Conservation (phyloP, 2,113 vertebrate species). For the Cyprinodon tularosa region DNA sequence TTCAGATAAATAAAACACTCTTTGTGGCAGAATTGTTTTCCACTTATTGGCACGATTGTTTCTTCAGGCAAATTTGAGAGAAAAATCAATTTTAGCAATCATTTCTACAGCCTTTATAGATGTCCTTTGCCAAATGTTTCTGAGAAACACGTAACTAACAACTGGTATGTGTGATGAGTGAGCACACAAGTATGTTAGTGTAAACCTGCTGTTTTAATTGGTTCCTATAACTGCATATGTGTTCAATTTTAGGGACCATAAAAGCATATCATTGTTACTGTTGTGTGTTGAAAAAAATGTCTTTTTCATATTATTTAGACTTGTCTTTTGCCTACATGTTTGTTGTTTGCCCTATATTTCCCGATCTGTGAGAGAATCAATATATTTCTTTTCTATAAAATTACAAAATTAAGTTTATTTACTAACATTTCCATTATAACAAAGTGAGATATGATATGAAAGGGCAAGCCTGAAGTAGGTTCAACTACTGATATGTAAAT, state of each 20-base stretch:
- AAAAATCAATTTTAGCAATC: conserved; percentile 63
- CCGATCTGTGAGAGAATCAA: no score
- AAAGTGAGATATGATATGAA: background rate
- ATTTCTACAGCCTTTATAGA: conserved; percentile 59
- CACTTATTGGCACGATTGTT: conserved; percentile 52
- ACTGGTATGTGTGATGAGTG: conserved; percentile 30
- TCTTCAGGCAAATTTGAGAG: conserved; percentile 47
- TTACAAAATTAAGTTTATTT: background rate
- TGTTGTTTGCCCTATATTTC: no score
- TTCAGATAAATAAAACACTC: conserved; percentile 34
- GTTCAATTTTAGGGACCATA: conserved; percentile 1
- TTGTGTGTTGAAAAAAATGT: background rate
- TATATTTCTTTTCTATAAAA: background rate
- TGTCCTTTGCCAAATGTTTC: conserved; percentile 44
- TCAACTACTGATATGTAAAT: no score
- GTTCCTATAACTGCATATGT: conserved; percentile 5
- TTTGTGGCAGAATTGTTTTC: conserved; percentile 57
- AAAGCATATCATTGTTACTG: background rate
- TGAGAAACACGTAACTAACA: conserved; percentile 50
- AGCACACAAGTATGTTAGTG: background rate
- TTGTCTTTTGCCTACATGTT: no score
- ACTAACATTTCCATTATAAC: conserved; percentile 2
- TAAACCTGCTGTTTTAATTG: conserved; percentile 14
- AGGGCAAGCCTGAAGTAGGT: background rate
- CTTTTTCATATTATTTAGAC: no score